Evolutionary conservation across 2,113 vertebrate genomes (phyloP), one percentile per base, ranked within the genome.

Genomic region (Gasterosteus nipponicus): DNA sequence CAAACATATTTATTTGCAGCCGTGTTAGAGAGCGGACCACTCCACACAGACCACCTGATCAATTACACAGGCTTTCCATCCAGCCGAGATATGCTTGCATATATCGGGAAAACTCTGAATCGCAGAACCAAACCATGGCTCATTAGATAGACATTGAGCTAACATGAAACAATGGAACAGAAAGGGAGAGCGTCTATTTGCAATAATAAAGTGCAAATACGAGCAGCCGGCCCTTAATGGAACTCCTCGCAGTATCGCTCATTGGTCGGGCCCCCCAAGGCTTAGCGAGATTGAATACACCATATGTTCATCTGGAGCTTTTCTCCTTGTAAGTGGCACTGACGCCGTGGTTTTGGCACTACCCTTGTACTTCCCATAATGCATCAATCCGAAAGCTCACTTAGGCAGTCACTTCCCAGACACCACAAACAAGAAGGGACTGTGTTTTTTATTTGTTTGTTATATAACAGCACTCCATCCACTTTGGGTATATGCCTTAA

Each of bases 251-350:
- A 80, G 80, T 82, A 91, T 89, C 64, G 35, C 77, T 89, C 83
- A 87, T 88, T 77, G 88, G 79, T 39, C 38, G 51, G 69, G 80
- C 80, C 81, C 86, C 86, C 82, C 86, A 78, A 86, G 89, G 90
- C 86, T 87, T 77, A 77, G 72, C 82, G 86, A 90, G 93, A 93
- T 89, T 90, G 87, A 92, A 89, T 78, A 83, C 70, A 66, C 89
- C 89, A 91, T 90, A 91, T 91, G 87, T 83, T 91, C 86, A 91
- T 90, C 79, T 85, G 82, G 77, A 88, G 85, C 81, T 80, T 89
- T 85, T 83, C 81, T 62, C 80, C 56, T 82, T 61, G 35, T 87
- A 89, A 83, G 85, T 87, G 82, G 63, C 80, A 87, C 82, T 88
- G 88, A 84, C 64, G 70, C 58, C 78, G 72, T 80, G 77, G 83